Base-by-base conservation (phyloP, 2,113 vertebrate genomes). In the Triplophysa siluroides region DNA sequence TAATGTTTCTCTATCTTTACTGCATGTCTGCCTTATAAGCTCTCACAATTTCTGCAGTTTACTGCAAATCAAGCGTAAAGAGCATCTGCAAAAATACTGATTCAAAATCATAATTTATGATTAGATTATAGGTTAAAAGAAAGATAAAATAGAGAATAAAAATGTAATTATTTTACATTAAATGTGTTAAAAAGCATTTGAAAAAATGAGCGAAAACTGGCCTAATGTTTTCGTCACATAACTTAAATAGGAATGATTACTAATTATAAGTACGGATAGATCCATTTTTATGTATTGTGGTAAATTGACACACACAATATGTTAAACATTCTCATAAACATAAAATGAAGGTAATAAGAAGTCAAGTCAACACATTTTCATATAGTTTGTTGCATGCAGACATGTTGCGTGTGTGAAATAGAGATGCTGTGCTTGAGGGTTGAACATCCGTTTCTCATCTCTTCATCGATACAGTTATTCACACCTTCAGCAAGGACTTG, bases 381-480 rank as follows among this genome's bases (percentile, higher is more conserved):
- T 8, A 58, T 11, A 38, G 33, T 45, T 33, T 23, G 19, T 11
- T 65, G 19, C n/a, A 50, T 4, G 21, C 18, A 43, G 56, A 66
- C 16, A 38, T 58, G 13, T 29, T 12, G 19, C 3, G 12, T 7
- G 54, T 21, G 60, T 76, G 12, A 60, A 24, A 18, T 7, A 19
- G 65, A 76, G 47, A 75, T 50, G 14, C 3, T 38, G 41, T 26
- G 38, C 54, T 60, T 23, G 62, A 70, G 60, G 64, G 67, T 41
- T 52, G 64, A 41, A 54, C 16, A 60, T 84, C 78, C 65, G 76
- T 82, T 85, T 80, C 83, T 56, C 52, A 83, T 86, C 78, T 84
- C 83, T 83, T 84, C 83, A 87, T 85, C 58, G 54, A 26, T 63
- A 45, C 29, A 87, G 87, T 76, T 88, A 87, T 88, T 89, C 78